Evolutionary conservation across 2,113 vertebrate genomes (phyloP).

Genomic region (Campylomormyrus tamandua): DNA sequence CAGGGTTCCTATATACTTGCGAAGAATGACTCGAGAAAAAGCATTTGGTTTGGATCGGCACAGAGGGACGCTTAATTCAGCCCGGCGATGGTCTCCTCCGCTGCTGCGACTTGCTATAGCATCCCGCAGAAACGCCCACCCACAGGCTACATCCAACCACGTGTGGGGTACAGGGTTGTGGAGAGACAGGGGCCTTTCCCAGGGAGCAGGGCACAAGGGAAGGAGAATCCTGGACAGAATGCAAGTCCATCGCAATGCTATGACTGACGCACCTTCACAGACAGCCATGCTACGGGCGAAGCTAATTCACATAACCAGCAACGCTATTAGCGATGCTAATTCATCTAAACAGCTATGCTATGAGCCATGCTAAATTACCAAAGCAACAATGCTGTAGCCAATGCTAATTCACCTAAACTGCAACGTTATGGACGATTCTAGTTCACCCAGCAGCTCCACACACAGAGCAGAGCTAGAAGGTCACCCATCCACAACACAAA

Average conservation of each 20-base stretch:
- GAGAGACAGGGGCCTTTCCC: no score
- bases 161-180: no score
- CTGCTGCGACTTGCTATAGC: background rate
- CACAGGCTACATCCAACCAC: no score
- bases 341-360: background rate
- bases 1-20: background rate
- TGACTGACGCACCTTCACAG: background rate
- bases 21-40: background rate
- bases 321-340: background rate
- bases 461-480: background rate
- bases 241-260: background rate
- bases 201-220: background rate
- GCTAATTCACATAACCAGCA: background rate
- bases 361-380: background rate
- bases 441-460: background rate
- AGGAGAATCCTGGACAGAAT: background rate
- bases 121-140: no score
- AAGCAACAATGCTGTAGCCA: background rate
- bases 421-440: background rate
- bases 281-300: background rate
- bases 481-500: background rate
- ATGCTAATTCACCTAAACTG: background rate
- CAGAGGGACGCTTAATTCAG: background rate
- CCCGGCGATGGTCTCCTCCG: no score
- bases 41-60: background rate